Conservation (phyloP, 92 coral and sea anemone genomes). For the Parazoanthus darwini region DNA sequence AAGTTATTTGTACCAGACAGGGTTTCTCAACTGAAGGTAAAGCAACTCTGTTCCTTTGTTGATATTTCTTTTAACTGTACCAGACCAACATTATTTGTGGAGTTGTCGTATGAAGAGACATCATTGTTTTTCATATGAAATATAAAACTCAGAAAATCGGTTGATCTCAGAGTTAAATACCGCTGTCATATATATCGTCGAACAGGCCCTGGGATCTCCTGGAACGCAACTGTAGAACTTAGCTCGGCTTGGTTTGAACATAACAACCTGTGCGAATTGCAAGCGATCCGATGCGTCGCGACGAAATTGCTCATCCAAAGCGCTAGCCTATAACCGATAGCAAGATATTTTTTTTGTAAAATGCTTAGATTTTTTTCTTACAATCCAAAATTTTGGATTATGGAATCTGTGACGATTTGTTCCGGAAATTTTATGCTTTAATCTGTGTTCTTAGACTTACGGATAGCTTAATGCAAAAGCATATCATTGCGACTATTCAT, state of each 20-base stretch:
- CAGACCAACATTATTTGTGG: background rate
- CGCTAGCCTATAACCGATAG: background rate
- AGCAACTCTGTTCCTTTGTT: background rate
- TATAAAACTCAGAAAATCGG: background rate
- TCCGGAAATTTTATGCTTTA: background rate
- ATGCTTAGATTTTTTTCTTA: background rate
- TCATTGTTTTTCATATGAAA: background rate
- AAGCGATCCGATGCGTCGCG: background rate
- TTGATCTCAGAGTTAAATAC: background rate
- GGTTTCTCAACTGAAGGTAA: slow-evolving; percentile 8
- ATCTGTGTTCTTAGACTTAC: background rate
- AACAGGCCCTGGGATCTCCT: background rate
- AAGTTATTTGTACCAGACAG: background rate
- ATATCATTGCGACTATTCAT: background rate
- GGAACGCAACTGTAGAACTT: background rate
- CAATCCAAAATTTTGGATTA: background rate
- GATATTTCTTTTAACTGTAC: background rate
- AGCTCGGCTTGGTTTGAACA: background rate
- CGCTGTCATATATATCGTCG: background rate
- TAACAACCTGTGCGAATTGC: too few species aligned
- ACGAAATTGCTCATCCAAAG: background rate
- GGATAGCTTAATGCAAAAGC: background rate
- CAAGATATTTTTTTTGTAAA: background rate
- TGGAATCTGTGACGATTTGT: background rate
- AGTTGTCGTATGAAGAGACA: background rate